Conservation (phyloP, 1,140 invertebrate species). For the Drosophila ficusphila region DNA sequence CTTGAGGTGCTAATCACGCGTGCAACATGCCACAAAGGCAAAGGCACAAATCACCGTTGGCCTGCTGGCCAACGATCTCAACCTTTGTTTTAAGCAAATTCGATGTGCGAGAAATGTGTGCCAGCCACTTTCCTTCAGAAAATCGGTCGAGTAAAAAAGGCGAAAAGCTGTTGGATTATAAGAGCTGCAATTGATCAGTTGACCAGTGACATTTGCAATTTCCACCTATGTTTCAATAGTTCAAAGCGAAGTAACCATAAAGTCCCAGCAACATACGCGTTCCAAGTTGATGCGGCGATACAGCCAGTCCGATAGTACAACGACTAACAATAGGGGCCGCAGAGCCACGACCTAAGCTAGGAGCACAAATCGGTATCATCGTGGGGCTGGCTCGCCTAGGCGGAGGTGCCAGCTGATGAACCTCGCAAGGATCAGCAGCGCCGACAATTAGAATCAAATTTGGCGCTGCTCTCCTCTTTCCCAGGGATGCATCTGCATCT, state of each 20-base stretch:
- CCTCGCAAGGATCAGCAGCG: conserved; percentile 9
- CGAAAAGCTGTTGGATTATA: neutral
- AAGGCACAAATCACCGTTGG: conserved; percentile 46
- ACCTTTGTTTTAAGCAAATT: conserved; percentile 29
- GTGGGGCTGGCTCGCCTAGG: neutral
- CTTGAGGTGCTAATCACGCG: conserved; percentile 68
- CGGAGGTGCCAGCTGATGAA: conserved; percentile 33
- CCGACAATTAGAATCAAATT: conserved; percentile 82
- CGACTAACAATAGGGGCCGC: conserved; percentile 9
- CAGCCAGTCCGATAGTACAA: conserved; percentile 31
- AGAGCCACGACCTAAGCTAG: conserved; percentile 16
- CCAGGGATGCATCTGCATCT: conserved; percentile 28
- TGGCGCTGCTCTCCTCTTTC: conserved; percentile 31
- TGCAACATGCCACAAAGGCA: conserved; percentile 72
- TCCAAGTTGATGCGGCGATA: conserved; percentile 29
- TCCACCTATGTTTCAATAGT: conserved; percentile 4
- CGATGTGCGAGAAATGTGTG: conserved; percentile 43
- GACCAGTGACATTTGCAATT: neutral
- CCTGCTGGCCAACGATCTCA: conserved; percentile 4
- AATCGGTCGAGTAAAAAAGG: neutral
- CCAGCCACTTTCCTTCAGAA: conserved; percentile 27
- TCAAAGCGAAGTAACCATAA: neutral
- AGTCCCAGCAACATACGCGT: conserved; percentile 6
- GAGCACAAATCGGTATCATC: conserved; percentile 28
- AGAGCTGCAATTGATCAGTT: neutral